phyloP scores from a whole-genome alignment of 2,888 invertebrate genomes.

The Panopea generosa region DNA sequence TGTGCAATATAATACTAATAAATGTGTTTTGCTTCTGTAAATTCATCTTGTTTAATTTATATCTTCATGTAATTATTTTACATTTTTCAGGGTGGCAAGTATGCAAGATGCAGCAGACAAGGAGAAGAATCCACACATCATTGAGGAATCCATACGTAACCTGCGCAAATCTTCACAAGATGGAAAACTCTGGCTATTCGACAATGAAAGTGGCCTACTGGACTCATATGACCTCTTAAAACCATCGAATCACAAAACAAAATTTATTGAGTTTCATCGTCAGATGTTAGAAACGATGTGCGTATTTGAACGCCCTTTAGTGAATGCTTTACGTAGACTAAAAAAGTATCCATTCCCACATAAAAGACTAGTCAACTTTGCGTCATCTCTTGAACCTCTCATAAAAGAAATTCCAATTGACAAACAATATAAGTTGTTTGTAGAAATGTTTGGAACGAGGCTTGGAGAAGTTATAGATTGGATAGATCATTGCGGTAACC shows the following conservation, averaged over 20 bases:
- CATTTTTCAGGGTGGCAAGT: constrained; percentile 84
- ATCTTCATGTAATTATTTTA: too few species aligned
- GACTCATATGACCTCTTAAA: constrained; percentile 84
- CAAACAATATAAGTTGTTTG: constrained; percentile 59
- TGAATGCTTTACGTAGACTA: constrained; percentile 67
- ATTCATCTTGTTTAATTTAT: too few species aligned
- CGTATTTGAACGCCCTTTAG: constrained; percentile 79
- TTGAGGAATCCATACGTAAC: constrained; percentile 84
- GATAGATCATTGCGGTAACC: constrained; percentile 63
- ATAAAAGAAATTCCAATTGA: constrained; percentile 61
- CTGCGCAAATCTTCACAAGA: constrained; percentile 79
- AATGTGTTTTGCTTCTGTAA: too few species aligned
- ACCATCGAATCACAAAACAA: constrained; percentile 18
- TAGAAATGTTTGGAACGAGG: constrained; percentile 65
- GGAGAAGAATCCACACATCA: constrained; percentile 80
- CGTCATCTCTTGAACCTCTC: constrained; percentile 67
- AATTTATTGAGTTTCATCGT: constrained; percentile 80
- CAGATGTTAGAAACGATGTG: constrained; percentile 82
- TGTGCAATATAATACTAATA: too few species aligned
- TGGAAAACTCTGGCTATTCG: constrained; percentile 84
- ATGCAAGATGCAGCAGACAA: constrained; percentile 85
- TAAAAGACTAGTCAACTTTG: constrained; percentile 65
- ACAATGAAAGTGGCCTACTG: constrained; percentile 85
- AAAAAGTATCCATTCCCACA: constrained; percentile 60
- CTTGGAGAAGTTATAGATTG: constrained; percentile 67